Percentiles rank a stretch among this genome's conserved stretches.
Conservation (phyloP, 1,140 invertebrate species). For the Bombus polaris region DNA sequence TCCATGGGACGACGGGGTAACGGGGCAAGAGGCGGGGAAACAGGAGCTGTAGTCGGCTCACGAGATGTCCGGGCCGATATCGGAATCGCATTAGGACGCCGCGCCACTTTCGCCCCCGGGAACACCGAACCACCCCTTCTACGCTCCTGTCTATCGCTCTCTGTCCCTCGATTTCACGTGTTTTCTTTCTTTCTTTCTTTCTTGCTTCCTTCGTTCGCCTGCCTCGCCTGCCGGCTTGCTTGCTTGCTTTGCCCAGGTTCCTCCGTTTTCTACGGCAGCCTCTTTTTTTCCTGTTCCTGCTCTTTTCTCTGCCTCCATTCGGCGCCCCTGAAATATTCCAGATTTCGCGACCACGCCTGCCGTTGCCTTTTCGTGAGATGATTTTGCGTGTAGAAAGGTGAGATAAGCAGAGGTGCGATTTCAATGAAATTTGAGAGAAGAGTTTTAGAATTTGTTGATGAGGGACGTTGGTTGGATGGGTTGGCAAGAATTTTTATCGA, state of each 20-base stretch:
- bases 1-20: slow-evolving; percentile 24
- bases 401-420: not conserved
- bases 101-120: slow-evolving; percentile 68
- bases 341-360: slow-evolving; percentile 66
- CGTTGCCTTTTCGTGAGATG: slow-evolving; percentile 1
- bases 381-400: not conserved
- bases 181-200: not conserved
- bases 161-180: not conserved
- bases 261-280: slow-evolving; percentile 20
- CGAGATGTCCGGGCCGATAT: slow-evolving; percentile 74
- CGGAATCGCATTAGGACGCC: slow-evolving; percentile 75
- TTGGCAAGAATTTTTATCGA: no score
- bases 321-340: slow-evolving; percentile 62
- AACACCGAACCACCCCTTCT: slow-evolving; percentile 62
- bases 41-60: slow-evolving; percentile 67
- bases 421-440: not conserved
- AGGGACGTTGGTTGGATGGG: no score
- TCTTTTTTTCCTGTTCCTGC: slow-evolving; percentile 31
- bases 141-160: not conserved
- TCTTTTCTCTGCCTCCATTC: slow-evolving; percentile 51
- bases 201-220: not conserved
- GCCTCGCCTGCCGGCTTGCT: not conserved
- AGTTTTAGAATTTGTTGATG: not conserved
- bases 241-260: not conserved
- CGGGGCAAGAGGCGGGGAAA: slow-evolving; percentile 49